These are phyloP conservation scores for Camponotus pennsylvanicus DNA, from an alignment of 1,140 invertebrate species.

Conservation along the genomic window DNA sequence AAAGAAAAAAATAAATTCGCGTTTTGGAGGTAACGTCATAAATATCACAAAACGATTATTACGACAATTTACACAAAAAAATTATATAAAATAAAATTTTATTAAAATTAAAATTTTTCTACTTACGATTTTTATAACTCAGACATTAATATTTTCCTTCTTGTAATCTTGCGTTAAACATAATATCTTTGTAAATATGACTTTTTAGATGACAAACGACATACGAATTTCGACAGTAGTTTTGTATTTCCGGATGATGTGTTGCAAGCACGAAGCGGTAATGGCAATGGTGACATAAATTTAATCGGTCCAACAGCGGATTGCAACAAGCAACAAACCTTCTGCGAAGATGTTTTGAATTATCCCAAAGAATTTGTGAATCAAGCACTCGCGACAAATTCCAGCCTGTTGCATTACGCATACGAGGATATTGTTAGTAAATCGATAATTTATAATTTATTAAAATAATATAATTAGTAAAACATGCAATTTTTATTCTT, in stretches of 20 bases:
- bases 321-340: conserved; percentile 63
- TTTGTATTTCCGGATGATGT: neutral
- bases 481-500: neutral
- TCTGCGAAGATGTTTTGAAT: conserved; percentile 69
- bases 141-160: neutral
- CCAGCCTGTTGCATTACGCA: conserved; percentile 63
- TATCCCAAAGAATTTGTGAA: conserved; percentile 75
- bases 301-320: neutral
- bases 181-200: neutral
- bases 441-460: neutral
- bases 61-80: too few relatives aligned
- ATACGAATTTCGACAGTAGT: neutral
- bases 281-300: too few relatives aligned
- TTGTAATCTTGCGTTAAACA: neutral
- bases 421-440: conserved; percentile 70
- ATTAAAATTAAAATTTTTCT: neutral
- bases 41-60: neutral
- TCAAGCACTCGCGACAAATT: conserved; percentile 45
- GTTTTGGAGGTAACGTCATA: neutral
- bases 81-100: neutral
- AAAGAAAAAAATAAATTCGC: neutral
- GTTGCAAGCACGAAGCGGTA: neutral
- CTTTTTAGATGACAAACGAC: neutral
- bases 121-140: neutral
- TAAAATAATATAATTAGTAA: neutral